Base-by-base conservation (phyloP, 2,113 vertebrate species). In the Chaenogobius annularis region DNA sequence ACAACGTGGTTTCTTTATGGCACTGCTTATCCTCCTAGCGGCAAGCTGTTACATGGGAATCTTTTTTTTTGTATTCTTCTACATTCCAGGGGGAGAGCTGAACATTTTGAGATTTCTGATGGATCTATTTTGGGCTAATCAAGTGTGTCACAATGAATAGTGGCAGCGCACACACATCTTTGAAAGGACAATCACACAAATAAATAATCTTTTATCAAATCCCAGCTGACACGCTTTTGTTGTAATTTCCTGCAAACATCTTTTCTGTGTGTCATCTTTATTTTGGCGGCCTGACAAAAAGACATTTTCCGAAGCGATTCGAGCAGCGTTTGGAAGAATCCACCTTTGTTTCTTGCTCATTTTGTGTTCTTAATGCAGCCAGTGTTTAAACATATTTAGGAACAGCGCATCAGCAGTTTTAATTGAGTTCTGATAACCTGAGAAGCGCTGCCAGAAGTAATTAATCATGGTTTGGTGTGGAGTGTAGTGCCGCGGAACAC, bases 61-160 rank as follows among this genome's bases (percentile, higher is more conserved):
- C 50, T 1, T 23, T 69, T 77, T 66, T n/a, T n/a, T n/a, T n/a
- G n/a, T 56, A 74, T 73, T 79, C 68, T 69, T 58, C 73, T 83
- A 70, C 75, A 64, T 61, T 63, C 55, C 50, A 66, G 43, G 37
- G 15, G 68, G 69, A 37, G 56, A 50, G 69, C 59, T 66, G 71
- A 84, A 58, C 78, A 84, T 75, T 74, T 59, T 47, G 77, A 55
- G 83, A 69, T 74, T 87, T 66, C 86, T 89, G 89, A 88, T 83
- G 78, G 80, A 85, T 91, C 87, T 89, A 88, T 93, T 88, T 89
- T 80, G 61, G 69, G 81, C 77, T 75, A 77, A 88, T 89, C 85
- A 74, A 69, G 67, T 72, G 64, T 71, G 71, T 85, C 83, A 85
- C 83, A 86, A 79, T 70, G 22, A 85, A 83, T 83, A 75, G 75